Conservation (phyloP, 2,113 vertebrate genomes). For the Sinocyclocheilus rhinocerous region DNA sequence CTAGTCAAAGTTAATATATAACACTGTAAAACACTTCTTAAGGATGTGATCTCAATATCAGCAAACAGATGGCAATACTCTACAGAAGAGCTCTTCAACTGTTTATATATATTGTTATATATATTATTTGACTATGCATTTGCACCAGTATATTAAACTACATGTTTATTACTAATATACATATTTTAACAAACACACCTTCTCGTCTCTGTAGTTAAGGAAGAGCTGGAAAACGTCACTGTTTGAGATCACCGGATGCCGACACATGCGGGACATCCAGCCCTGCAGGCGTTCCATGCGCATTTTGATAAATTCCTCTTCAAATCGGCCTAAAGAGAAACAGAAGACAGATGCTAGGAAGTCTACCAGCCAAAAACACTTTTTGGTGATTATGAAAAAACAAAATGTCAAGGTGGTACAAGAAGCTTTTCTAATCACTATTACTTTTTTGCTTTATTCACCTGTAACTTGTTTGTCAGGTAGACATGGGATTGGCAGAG, state of each 20-base stretch:
- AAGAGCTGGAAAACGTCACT: conserved; percentile 88
- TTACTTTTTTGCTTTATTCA: conserved; percentile 48
- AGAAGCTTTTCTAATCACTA: neutral
- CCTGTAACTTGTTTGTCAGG: conserved; percentile 90
- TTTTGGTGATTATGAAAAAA: neutral
- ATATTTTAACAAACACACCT: conserved; percentile 69
- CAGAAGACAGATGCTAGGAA: neutral
- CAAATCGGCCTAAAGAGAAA: conserved; percentile 80
- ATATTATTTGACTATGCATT: neutral
- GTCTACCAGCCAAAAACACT: neutral
- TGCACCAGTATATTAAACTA: neutral
- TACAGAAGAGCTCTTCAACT: neutral
- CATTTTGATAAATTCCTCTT: conserved; percentile 89
- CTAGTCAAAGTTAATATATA: too few species aligned
- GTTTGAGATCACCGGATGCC: conserved; percentile 83
- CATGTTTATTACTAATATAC: neutral
- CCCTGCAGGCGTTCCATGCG: conserved; percentile 85
- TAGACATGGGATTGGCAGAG: conserved; percentile 86
- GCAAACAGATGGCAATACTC: neutral
- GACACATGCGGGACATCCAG: conserved; percentile 87
- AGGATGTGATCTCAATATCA: neutral
- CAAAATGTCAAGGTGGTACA: neutral
- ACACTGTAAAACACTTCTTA: neutral
- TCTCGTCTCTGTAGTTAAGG: conserved; percentile 84
- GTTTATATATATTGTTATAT: neutral